These are phyloP conservation scores for Carassius gibelio DNA, from an alignment of 2,113 vertebrate species.

Conservation along the genomic window DNA sequence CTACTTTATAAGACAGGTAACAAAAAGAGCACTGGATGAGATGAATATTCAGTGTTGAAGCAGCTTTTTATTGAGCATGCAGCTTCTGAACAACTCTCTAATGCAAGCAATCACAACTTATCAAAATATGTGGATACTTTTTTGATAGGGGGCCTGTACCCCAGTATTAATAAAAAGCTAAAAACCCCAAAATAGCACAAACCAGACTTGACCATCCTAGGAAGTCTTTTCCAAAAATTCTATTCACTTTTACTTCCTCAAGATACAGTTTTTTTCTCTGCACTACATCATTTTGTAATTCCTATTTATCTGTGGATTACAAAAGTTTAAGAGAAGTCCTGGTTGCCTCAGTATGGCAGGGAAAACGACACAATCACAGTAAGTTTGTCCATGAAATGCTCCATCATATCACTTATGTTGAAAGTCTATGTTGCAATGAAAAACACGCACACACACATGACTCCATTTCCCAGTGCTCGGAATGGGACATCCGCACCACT, in stretches of 20 bases:
- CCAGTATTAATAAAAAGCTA: background rate
- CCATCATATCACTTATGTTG: background rate
- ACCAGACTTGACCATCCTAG: background rate
- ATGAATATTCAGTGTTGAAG: background rate
- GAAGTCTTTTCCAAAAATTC: background rate
- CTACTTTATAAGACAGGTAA: background rate
- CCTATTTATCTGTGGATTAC: constrained; percentile 9
- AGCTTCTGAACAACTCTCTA: background rate
- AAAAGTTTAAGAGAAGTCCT: background rate
- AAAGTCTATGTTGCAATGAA: background rate
- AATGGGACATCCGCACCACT: constrained; percentile 66
- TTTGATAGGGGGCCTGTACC: background rate
- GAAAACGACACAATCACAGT: too few species aligned
- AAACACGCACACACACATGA: background rate
- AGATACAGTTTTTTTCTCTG: background rate
- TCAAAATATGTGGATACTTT: background rate
- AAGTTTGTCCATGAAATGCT: background rate
- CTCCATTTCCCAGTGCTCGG: background rate
- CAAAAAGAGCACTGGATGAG: background rate
- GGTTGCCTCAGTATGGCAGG: too few species aligned
- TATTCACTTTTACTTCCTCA: background rate
- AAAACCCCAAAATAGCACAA: too few species aligned
- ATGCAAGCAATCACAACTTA: background rate
- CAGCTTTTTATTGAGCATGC: background rate
- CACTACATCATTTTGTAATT: background rate